A percentile compares a stretch with the other conserved stretches of the same genome.
Evolutionary conservation across 64 coral and sea anemone species (phyloP).

Genomic region (Hydrozoanthus tunicans): DNA sequence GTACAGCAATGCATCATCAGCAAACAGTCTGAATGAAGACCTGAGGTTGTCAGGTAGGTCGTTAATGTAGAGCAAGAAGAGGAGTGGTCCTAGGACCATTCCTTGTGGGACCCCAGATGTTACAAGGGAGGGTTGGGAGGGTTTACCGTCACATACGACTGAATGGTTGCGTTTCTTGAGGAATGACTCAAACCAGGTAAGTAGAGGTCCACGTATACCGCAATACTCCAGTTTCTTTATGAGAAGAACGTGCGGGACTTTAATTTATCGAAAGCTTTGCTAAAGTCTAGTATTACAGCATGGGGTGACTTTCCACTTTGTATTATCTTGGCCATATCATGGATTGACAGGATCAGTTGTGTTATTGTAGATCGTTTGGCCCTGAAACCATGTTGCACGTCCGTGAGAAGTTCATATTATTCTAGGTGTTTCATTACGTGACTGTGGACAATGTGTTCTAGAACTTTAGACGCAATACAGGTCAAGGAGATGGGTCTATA

Average conservation of each 20-base stretch:
- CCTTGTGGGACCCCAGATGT: slow-evolving; percentile 46
- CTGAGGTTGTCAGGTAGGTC: slow-evolving; percentile 42
- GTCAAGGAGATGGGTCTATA: background rate
- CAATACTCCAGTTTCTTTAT: slow-evolving; percentile 44
- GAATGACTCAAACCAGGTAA: slow-evolving; percentile 16
- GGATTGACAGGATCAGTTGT: slow-evolving; percentile 39
- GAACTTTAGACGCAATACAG: slow-evolving; percentile 42
- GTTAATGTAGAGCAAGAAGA: slow-evolving; percentile 45
- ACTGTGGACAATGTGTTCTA: slow-evolving; percentile 49
- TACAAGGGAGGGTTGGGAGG: background rate
- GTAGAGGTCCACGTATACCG: slow-evolving; percentile 32
- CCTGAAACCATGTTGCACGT: slow-evolving; percentile 53
- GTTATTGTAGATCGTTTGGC: slow-evolving; percentile 50
- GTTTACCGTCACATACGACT: slow-evolving; percentile 25
- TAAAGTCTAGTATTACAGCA: slow-evolving; percentile 50
- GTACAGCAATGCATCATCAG: slow-evolving; percentile 53
- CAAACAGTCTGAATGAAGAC: slow-evolving; percentile 53
- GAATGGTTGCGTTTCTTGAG: background rate
- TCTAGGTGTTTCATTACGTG: slow-evolving; percentile 52
- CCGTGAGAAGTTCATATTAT: slow-evolving; percentile 16
- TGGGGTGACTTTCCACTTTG: slow-evolving; percentile 42
- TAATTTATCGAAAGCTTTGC: slow-evolving; percentile 4
- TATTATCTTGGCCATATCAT: slow-evolving; percentile 45
- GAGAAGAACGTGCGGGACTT: slow-evolving; percentile 46
- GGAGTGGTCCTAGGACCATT: slow-evolving; percentile 3